Conservation (phyloP, 2,113 vertebrate species). For the Theristicus caerulescens region DNA sequence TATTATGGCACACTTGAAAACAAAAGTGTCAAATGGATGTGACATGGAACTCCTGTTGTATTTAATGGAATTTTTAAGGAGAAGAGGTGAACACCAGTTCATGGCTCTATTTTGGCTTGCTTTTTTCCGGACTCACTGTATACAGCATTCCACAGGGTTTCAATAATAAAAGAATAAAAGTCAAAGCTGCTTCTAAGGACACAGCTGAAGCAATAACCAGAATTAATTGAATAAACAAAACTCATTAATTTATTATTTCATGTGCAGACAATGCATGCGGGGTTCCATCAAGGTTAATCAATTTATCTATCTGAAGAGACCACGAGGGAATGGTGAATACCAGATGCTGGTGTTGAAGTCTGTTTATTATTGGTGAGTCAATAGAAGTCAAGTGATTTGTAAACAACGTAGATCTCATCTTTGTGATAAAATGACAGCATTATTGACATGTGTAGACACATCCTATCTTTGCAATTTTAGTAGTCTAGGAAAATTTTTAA, state of each 20-base stretch:
- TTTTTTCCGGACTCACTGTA: not conserved
- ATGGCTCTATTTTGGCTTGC: not conserved
- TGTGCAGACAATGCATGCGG: not conserved
- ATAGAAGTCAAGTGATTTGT: slow-evolving; percentile 18
- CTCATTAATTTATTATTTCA: slow-evolving; percentile 23
- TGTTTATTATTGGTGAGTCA: slow-evolving; percentile 7
- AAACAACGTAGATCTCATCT: slow-evolving; percentile 38
- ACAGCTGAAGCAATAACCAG: not conserved
- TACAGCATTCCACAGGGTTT: not conserved
- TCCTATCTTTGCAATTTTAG: not conserved
- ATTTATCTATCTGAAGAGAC: not conserved
- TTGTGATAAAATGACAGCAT: not conserved
- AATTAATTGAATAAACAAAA: slow-evolving; percentile 33
- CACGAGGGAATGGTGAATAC: not conserved
- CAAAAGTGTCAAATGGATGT: not conserved
- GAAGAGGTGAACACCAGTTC: not conserved
- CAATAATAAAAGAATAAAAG: not conserved
- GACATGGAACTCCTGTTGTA: not conserved
- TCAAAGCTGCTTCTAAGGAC: not conserved
- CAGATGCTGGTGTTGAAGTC: not conserved
- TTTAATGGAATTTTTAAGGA: not conserved
- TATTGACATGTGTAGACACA: not conserved
- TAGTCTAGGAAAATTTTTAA: not conserved
- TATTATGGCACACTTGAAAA: not conserved
- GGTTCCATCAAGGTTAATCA: slow-evolving; percentile 39